Conservation (phyloP, 2,888 invertebrate species). For the Poecilobothrus nobilitatus region DNA sequence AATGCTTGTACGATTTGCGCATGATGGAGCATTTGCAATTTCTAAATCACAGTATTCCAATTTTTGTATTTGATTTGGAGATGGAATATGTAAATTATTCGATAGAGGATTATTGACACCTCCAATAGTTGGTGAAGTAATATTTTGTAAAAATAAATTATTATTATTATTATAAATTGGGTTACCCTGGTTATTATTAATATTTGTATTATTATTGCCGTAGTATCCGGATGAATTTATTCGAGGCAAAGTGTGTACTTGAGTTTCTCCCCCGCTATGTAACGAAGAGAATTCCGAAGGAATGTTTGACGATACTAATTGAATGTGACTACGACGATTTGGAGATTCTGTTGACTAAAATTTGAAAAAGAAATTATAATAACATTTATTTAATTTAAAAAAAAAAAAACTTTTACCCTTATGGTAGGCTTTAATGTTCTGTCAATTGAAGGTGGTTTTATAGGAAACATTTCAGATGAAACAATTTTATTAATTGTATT, state of each 20-base stretch:
- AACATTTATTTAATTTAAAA: background rate
- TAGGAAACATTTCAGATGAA: slow-evolving; percentile 22
- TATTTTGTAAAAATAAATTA: background rate
- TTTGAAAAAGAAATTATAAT: background rate
- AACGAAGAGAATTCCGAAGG: background rate
- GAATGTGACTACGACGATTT: background rate
- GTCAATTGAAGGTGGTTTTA: slow-evolving; percentile 51
- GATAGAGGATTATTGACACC: background rate
- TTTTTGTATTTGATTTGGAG: slow-evolving; percentile 34
- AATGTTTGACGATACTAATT: background rate
- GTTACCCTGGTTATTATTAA: background rate
- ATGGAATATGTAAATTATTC: slow-evolving; percentile 16
- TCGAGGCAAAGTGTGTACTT: background rate
- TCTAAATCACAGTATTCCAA: slow-evolving; percentile 84
- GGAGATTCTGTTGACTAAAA: background rate
- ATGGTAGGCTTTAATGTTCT: slow-evolving; percentile 51
- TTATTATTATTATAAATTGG: background rate
- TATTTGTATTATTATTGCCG: background rate
- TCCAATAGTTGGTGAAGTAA: background rate
- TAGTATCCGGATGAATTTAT: background rate
- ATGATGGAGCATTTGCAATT: slow-evolving; percentile 46
- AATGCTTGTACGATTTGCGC: slow-evolving; percentile 29
- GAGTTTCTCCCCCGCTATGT: background rate
- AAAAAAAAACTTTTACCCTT: background rate
- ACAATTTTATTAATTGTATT: slow-evolving; percentile 15